Evolutionary conservation across 2,113 vertebrate species (phyloP).

Genomic region (Chlorodrepanis virens): DNA sequence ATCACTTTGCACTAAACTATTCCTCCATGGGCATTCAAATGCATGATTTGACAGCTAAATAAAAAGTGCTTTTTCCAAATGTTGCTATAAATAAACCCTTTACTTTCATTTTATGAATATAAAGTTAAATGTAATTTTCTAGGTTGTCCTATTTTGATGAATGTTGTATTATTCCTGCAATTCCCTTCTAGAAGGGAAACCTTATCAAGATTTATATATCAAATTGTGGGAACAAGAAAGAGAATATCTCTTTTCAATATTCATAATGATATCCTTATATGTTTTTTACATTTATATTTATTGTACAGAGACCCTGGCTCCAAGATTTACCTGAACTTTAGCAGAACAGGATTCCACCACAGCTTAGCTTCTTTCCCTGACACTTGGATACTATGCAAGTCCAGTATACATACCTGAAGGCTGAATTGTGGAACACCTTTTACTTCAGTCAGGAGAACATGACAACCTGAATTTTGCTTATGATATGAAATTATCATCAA

Average conservation of each 20-base stretch:
- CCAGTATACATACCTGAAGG: background rate
- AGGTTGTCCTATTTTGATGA: background rate
- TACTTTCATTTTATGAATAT: background rate
- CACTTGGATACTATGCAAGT: background rate
- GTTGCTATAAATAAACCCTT: background rate
- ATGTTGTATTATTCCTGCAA: background rate
- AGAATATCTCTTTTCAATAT: background rate
- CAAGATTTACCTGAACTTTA: background rate
- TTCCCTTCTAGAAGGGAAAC: background rate
- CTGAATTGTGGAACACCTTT: background rate
- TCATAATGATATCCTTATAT: background rate
- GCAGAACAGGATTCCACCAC: background rate
- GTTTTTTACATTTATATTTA: background rate
- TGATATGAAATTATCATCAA: background rate
- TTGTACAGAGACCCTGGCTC: background rate
- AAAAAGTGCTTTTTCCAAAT: background rate
- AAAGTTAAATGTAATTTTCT: background rate
- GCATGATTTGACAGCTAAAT: background rate
- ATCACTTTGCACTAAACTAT: background rate
- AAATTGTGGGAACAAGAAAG: background rate
- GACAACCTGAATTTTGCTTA: background rate
- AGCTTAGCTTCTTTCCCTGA: background rate
- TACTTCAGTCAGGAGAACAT: background rate
- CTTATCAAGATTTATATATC: background rate
- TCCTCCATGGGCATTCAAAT: background rate